Base-by-base conservation (phyloP, 2,888 invertebrate genomes). In the Drosophila cracens region DNA sequence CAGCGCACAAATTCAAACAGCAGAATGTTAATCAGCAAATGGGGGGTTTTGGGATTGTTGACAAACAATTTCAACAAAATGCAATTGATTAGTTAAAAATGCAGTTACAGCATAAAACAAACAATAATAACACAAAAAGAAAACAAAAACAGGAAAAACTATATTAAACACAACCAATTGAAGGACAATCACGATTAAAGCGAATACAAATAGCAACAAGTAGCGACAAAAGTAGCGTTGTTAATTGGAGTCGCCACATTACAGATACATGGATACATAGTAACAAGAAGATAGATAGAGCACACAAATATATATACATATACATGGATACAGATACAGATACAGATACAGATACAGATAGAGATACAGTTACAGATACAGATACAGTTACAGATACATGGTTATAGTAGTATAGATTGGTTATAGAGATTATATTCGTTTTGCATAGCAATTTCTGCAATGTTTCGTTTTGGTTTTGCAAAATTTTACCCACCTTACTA, bases 401-500 rank as follows among this genome's bases (percentile, higher is more conserved):
- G 65, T 74, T 82, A 80, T 66, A 82, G 27, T 18, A 27, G 27
- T 27, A 49, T 18, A 51, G 51, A 46, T 46, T 46, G 46, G 71
- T 76, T 79, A 75, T 63, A 81, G 63, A 70, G 49, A 62, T 40
- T 74, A 74, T 49, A 64, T 63, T 64, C 51, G 74, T 76, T 76
- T 81, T 81, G 78, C 78, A 72, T 67, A 78, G 79, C 74, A 74
- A 60, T 80, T 79, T 72, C 72, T 80, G 75, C 72, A 81, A 66
- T 82, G 70, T 80, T 76, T 83, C 56, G 67, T 64, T 79, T 79
- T 72, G 68, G 54, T 83, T 87, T 87, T 87, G 86, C 82, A 82
- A 82, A 86, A 89, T 83, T 82, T 91, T 92, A 94, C 96, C 96
- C 96, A 97, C 97, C 96, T 97, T 97, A 95, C 97, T 97, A 94